Evolutionary conservation across 2,888 invertebrate species (phyloP).

Genomic region (Coleophora deauratella): DNA sequence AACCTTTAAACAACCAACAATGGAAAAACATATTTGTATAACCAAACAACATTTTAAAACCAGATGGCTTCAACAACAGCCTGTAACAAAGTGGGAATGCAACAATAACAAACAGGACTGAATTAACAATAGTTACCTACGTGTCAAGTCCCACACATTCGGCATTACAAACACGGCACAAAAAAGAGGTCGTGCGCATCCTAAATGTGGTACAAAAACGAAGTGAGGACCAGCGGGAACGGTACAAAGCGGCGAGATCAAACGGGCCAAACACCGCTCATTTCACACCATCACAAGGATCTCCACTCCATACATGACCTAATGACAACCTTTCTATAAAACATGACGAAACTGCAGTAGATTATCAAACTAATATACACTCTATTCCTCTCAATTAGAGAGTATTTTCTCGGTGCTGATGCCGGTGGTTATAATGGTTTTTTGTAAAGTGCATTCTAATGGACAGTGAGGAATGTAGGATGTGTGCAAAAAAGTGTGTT

Average conservation of each 20-base stretch:
- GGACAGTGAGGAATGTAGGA: constrained; percentile 33
- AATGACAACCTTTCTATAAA: constrained; percentile 44
- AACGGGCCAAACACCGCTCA: constrained; percentile 51
- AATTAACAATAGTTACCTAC: constrained; percentile 66
- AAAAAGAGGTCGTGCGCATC: constrained; percentile 57
- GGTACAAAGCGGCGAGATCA: constrained; percentile 60
- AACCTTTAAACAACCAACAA: not conserved
- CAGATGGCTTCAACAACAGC: constrained; percentile 6
- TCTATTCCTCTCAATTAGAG: constrained; percentile 20
- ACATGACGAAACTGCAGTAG: constrained; percentile 22
- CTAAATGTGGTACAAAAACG: constrained; percentile 64
- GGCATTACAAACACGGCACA: constrained; percentile 67
- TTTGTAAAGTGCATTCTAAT: constrained; percentile 21
- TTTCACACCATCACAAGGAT: constrained; percentile 62
- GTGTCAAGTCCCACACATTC: constrained; percentile 72
- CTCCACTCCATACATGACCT: constrained; percentile 53
- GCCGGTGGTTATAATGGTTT: constrained; percentile 14
- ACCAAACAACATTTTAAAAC: constrained; percentile 10
- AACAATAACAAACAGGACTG: constrained; percentile 60
- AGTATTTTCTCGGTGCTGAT: constrained; percentile 3
- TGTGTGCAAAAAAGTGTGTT: constrained; percentile 42
- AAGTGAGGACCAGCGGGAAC: constrained; percentile 45
- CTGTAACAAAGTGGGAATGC: constrained; percentile 37
- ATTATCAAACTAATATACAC: constrained; percentile 19
- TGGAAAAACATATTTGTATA: constrained; percentile 3